Conservation (phyloP, 1,140 invertebrate species). For the Pogonus chalceus region DNA sequence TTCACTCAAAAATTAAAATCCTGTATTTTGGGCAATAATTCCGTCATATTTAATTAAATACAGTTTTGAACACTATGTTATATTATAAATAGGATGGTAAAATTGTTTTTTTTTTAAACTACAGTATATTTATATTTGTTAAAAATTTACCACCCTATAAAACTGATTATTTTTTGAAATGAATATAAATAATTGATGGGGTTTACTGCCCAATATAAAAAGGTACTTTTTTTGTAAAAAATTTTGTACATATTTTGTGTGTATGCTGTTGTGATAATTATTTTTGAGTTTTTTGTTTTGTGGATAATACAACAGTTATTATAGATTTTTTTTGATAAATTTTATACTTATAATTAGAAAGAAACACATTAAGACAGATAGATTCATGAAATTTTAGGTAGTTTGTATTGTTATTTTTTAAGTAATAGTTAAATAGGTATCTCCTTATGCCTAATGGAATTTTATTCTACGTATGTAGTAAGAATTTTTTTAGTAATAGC, state of each 20-base stretch:
- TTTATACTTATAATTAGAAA: background rate
- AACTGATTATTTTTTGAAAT: background rate
- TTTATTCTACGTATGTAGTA: conserved; percentile 9
- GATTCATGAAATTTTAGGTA: conserved; percentile 1
- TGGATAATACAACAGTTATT: background rate
- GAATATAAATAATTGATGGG: no score
- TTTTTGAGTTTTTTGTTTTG: no score
- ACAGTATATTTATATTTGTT: background rate
- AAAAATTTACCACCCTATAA: background rate
- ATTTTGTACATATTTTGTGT: no score
- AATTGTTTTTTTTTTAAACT: background rate
- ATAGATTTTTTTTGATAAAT: background rate
- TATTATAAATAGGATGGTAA: background rate
- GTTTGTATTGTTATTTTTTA: conserved; percentile 14
- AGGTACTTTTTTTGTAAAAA: no score
- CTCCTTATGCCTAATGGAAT: conserved; percentile 9
- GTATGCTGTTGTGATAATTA: no score
- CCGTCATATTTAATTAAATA: background rate
- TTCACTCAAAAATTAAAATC: conserved; percentile 14
- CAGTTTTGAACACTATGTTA: background rate
- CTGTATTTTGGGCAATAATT: background rate
- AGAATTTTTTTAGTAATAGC: background rate
- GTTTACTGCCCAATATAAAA: no score
- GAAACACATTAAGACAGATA: conserved; percentile 12
- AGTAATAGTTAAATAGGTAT: conserved; percentile 8